Base-by-base conservation (phyloP, 1,140 invertebrate species). In the Pectinophora gossypiella region DNA sequence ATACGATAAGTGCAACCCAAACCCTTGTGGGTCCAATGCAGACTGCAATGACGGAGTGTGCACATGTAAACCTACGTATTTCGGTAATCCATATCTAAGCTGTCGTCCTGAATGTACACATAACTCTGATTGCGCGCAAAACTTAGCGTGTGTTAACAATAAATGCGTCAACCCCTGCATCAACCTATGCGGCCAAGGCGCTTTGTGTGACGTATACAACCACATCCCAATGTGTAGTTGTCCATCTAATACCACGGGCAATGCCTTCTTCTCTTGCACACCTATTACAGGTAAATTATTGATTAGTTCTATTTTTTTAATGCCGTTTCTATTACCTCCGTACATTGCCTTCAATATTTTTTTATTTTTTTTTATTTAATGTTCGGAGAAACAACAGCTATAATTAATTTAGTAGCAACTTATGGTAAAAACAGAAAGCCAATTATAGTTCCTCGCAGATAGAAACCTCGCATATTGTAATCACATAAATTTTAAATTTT, bases 131-230 rank as follows among this genome's bases (percentile, higher is more conserved):
- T 98, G 96, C 79, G 89, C 93, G 1, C 78, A 92, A 9, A 91
- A 90, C 22, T 89, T 95, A 74, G 93, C 95, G 9, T 98, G 96
- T 61, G 88, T 96, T 16, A 96, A 96, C 57, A 90, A 93, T 43
- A 91, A 96, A 79, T 98, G 96, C 75, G 83, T 93, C n/a, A 91
- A 96, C 72, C 93, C 94, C 0, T 97, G 96, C 62, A 66, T 86
- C 0, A 92, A 93, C 56, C 93, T 93, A 1, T 94, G 93, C 77
- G 93, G 92, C 7, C 81, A 89, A 62, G 91, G 91, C 58, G 85
- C 89, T 45, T 72, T 82, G 19, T 92, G 91, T 54, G 82, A 88
- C 47, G 91, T 91, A 7, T 89, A 92, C 32, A 92, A 91, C 55
- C 93, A 93, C 68, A 89, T 89, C 51, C 89, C 93, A 23, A 91